These are phyloP conservation scores for Molossus molossus DNA, from an alignment of 2,797 vertebrate genomes.

Conservation along the genomic window DNA sequence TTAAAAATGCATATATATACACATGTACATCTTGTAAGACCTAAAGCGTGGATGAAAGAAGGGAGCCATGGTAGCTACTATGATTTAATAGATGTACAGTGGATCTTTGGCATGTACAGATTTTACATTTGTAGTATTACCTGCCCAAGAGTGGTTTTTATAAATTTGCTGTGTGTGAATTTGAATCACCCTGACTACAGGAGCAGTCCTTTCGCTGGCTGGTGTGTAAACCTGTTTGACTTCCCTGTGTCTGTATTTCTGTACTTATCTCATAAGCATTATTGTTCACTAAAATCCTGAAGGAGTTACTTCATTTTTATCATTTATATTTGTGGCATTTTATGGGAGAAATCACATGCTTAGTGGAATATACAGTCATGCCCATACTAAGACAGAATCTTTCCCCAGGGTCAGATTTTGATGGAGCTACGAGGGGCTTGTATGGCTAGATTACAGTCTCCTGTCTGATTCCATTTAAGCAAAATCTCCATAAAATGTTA, in stretches of 20 bases:
- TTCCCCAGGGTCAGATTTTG: neutral
- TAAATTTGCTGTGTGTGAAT: constrained; percentile 1
- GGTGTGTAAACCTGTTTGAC: neutral
- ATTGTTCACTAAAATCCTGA: constrained; percentile 8
- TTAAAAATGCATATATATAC: constrained; percentile 12
- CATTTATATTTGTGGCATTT: neutral
- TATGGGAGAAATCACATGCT: neutral
- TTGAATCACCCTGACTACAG: neutral
- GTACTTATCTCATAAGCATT: neutral
- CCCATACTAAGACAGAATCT: neutral
- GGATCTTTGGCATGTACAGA: neutral
- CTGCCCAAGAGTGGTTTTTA: neutral
- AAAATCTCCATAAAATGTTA: neutral
- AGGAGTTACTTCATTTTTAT: neutral
- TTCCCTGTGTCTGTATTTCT: neutral
- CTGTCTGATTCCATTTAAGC: neutral
- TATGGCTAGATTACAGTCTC: neutral
- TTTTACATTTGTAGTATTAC: constrained; percentile 13
- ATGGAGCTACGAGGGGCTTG: neutral
- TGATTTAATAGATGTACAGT: neutral
- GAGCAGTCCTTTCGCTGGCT: neutral
- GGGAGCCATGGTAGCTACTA: neutral
- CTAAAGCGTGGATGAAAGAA: constrained; percentile 40
- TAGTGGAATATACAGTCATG: neutral
- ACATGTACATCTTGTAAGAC: neutral